phyloP scores from a whole-genome alignment of 1,140 invertebrate genomes.

The Scaptomyza hsui region DNA sequence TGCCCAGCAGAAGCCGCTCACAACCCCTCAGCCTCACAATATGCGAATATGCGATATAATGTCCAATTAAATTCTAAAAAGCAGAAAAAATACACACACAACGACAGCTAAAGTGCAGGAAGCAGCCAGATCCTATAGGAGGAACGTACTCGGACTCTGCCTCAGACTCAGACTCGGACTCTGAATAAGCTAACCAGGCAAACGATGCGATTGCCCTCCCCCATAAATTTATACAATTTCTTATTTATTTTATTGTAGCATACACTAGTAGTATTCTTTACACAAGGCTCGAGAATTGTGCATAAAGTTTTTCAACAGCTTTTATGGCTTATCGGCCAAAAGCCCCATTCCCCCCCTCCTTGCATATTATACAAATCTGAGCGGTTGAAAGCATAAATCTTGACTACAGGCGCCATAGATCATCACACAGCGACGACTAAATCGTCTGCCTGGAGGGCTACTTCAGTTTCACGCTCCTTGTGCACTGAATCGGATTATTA shows the following conservation, averaged over 20 bases:
- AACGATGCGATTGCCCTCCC: conserved; percentile 28
- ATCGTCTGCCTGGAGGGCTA: conserved; percentile 31
- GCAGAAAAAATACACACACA: conserved; percentile 7
- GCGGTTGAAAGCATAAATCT: conserved; percentile 64
- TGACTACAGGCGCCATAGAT: conserved; percentile 74
- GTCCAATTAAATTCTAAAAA: conserved; percentile 76
- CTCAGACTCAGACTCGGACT: neutral
- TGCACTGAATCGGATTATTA: conserved; percentile 64
- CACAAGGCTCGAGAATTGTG: conserved; percentile 59
- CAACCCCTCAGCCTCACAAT: conserved; percentile 19
- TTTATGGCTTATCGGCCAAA: conserved; percentile 64
- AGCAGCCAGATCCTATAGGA: conserved; percentile 20
- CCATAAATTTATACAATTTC: conserved; percentile 77
- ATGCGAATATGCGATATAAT: conserved; percentile 70
- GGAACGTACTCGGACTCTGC: neutral
- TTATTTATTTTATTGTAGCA: conserved; percentile 76
- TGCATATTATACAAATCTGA: conserved; percentile 70
- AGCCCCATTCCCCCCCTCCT: conserved; percentile 1
- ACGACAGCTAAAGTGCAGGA: conserved; percentile 34
- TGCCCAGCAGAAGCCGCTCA: conserved; percentile 32
- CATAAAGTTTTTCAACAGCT: conserved; percentile 54
- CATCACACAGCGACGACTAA: conserved; percentile 65
- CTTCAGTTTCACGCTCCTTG: conserved; percentile 11
- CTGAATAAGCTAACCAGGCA: neutral
- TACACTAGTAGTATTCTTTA: conserved; percentile 22